Percentiles rank a stretch among this genome's conserved stretches.
Evolutionary conservation across 2,797 vertebrate genomes (phyloP).

Genomic region (Mus spretus): DNA sequence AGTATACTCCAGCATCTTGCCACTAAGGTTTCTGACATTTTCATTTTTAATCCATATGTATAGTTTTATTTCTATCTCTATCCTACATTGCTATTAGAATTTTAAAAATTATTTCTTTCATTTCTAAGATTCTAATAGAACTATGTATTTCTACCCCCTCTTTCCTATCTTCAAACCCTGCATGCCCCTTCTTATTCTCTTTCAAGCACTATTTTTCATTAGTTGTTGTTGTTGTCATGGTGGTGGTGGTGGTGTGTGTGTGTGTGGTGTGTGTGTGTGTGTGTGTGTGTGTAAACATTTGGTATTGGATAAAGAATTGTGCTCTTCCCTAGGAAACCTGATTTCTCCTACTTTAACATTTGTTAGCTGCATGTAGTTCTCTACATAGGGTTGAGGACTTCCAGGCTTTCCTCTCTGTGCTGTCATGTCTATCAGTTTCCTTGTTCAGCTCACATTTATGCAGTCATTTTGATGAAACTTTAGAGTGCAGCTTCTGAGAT

Average conservation of each 20-base stretch:
- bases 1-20: background rate
- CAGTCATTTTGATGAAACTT: background rate
- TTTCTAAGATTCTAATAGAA: background rate
- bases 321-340: background rate
- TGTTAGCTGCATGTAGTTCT: background rate
- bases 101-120: background rate
- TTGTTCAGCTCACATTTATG: no score
- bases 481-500: background rate
- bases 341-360: background rate
- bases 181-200: accelerated
- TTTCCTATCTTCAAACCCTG: background rate
- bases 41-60: background rate
- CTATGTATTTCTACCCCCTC: no score
- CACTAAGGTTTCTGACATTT: background rate
- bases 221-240: background rate
- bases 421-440: no score
- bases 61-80: background rate
- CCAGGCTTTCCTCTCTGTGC: background rate
- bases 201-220: background rate
- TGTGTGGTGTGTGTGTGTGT: background rate
- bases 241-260: no score
- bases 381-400: background rate
- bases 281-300: background rate
- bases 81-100: background rate
- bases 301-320: background rate